Percentiles rank a stretch among this genome's conserved stretches.
Evolutionary conservation across 2,113 vertebrate species (phyloP).

Genomic region (Rallus limicola): DNA sequence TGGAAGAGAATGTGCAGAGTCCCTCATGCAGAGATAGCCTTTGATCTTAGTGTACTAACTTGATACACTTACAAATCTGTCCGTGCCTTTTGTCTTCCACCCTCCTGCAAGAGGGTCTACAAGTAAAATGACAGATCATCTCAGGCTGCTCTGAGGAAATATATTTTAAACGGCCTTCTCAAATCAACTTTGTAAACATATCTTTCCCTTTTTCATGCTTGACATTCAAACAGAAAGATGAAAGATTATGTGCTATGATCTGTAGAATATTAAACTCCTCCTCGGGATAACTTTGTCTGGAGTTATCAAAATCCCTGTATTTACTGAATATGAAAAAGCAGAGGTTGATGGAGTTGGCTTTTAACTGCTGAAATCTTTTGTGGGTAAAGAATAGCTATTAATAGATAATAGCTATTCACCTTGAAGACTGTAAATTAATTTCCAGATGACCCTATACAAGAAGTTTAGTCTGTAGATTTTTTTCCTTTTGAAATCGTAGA

Average conservation of each 20-base stretch:
- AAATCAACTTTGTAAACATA: constrained; percentile 10
- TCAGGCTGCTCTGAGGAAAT: not conserved
- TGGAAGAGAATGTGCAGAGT: constrained; percentile 61
- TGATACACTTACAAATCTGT: constrained; percentile 13
- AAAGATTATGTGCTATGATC: constrained; percentile 33
- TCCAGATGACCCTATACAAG: not conserved
- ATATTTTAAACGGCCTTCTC: not conserved
- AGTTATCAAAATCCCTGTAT: constrained; percentile 54
- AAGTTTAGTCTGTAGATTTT: not conserved
- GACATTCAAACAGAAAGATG: constrained; percentile 43
- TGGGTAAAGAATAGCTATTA: constrained; percentile 30
- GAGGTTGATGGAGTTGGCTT: constrained; percentile 21
- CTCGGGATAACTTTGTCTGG: not conserved
- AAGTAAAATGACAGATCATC: constrained; percentile 39
- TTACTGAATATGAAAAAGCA: constrained; percentile 46
- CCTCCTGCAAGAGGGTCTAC: not conserved
- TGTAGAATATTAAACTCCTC: constrained; percentile 52
- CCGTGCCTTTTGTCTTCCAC: not conserved
- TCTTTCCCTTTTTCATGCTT: constrained; percentile 26
- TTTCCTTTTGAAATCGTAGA: not conserved
- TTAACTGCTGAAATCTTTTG: constrained; percentile 29
- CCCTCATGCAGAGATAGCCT: constrained; percentile 64
- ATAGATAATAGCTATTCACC: constrained; percentile 21
- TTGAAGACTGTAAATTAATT: constrained; percentile 5
- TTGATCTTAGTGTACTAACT: constrained; percentile 39